Percentiles rank a stretch among this genome's conserved stretches.
Evolutionary conservation across 1,140 invertebrate species (phyloP).

Genomic region (Drosophila rhopaloa): DNA sequence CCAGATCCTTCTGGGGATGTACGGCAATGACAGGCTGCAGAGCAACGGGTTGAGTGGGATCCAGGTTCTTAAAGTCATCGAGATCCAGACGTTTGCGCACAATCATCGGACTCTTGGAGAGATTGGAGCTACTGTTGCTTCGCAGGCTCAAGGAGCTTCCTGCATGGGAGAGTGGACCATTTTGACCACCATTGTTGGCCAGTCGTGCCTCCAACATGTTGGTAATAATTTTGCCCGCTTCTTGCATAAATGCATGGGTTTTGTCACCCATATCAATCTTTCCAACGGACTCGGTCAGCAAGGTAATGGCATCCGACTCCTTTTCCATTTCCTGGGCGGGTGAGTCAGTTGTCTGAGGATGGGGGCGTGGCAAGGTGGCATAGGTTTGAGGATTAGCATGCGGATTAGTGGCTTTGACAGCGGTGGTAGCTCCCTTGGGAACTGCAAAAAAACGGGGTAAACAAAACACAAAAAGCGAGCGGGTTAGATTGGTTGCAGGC

Average conservation of each 20-base stretch:
- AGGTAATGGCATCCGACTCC: constrained; percentile 60
- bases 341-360: constrained; percentile 49
- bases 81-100: constrained; percentile 73
- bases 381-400: constrained; percentile 46
- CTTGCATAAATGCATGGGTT: constrained; percentile 80
- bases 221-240: constrained; percentile 80
- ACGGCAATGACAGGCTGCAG: constrained; percentile 68
- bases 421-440: constrained; percentile 2
- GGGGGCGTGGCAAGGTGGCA: constrained; percentile 46
- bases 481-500: constrained; percentile 31
- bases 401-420: constrained; percentile 48
- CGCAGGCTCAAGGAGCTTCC: constrained; percentile 67
- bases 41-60: constrained; percentile 65
- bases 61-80: constrained; percentile 75
- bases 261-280: constrained; percentile 78
- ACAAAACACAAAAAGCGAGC: constrained; percentile 15
- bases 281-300: constrained; percentile 72
- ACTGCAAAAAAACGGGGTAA: constrained; percentile 33
- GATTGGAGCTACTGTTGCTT: constrained; percentile 76
- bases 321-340: constrained; percentile 11
- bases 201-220: constrained; percentile 79
- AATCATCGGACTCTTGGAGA: constrained; percentile 76
- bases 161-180: constrained; percentile 50
- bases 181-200: constrained; percentile 32
- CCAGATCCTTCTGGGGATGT: constrained; percentile 18